Percentiles rank a stretch among this genome's conserved stretches.
Evolutionary conservation across 37 sponge, comb jelly and placozoan genomes (phyloP).

Genomic region (Ephydatia muelleri): DNA sequence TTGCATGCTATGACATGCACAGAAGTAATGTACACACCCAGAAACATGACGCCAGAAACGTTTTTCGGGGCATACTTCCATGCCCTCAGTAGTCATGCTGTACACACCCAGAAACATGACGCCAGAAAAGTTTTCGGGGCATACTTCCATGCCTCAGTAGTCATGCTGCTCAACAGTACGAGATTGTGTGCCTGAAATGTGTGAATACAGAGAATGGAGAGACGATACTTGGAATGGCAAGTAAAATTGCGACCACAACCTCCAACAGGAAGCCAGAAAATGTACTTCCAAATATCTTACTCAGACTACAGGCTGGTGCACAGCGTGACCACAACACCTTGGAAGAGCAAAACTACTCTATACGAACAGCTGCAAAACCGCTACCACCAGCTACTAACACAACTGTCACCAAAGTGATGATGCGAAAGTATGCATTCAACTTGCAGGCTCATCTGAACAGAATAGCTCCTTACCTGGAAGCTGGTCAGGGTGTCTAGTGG

Average conservation of each 20-base stretch:
- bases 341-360: neutral
- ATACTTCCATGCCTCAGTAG: constrained; percentile 13
- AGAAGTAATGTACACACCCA: constrained; percentile 2
- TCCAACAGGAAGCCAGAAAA: constrained; percentile 22
- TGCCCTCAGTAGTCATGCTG: constrained; percentile 10
- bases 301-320: constrained; percentile 22
- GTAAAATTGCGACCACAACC: neutral
- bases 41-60: neutral
- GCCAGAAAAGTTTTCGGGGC: constrained; percentile 17
- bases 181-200: constrained; percentile 5
- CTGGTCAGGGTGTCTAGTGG: too few species aligned
- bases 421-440: neutral
- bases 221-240: constrained; percentile 27
- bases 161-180: constrained; percentile 18
- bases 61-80: constrained; percentile 28
- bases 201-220: constrained; percentile 19
- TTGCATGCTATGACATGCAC: constrained; percentile 7
- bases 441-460: too few species aligned
- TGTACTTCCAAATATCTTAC: constrained; percentile 28
- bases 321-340: neutral
- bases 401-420: neutral
- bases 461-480: too few species aligned
- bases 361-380: neutral
- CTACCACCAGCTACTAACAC: neutral
- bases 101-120: neutral